A percentile compares a stretch with the other conserved stretches of the same genome.
Conservation (phyloP, 2,113 vertebrate species). For the Phyllostomus discolor region DNA sequence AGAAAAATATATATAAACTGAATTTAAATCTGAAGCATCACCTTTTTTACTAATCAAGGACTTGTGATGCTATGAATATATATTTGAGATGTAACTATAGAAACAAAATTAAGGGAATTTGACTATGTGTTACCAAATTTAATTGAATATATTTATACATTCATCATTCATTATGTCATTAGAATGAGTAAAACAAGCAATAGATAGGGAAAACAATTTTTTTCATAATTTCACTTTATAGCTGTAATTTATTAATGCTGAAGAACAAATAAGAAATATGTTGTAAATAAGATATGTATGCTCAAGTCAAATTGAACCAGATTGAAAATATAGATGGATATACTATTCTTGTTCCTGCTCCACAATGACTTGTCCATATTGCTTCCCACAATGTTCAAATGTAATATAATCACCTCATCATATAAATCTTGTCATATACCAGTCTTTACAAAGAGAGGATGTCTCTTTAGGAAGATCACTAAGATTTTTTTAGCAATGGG, state of each 20-base stretch:
- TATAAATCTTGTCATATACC: not conserved
- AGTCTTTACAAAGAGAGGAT: not conserved
- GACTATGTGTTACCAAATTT: conserved; percentile 4
- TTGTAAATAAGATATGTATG: not conserved
- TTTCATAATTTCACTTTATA: conserved; percentile 15
- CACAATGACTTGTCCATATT: not conserved
- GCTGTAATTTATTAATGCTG: conserved; percentile 39
- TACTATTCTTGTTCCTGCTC: not conserved
- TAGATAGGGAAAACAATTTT: not conserved
- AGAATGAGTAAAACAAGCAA: not conserved
- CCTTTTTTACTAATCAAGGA: conserved; percentile 22
- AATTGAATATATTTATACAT: not conserved
- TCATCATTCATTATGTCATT: conserved; percentile 17
- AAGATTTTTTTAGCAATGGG: not conserved
- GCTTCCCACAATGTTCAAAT: not conserved
- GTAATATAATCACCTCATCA: not conserved
- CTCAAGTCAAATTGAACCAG: not conserved
- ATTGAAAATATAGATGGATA: not conserved
- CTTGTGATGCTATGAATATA: not conserved
- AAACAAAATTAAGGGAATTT: conserved; percentile 31
- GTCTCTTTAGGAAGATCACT: not conserved
- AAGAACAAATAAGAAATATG: not conserved
- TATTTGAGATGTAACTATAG: not conserved
- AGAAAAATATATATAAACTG: conserved; percentile 19
- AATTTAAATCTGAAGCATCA: conserved; percentile 20